These are phyloP conservation scores for Coptotermes formosanus DNA, from an alignment of 1,140 invertebrate genomes.

Conservation along the genomic window DNA sequence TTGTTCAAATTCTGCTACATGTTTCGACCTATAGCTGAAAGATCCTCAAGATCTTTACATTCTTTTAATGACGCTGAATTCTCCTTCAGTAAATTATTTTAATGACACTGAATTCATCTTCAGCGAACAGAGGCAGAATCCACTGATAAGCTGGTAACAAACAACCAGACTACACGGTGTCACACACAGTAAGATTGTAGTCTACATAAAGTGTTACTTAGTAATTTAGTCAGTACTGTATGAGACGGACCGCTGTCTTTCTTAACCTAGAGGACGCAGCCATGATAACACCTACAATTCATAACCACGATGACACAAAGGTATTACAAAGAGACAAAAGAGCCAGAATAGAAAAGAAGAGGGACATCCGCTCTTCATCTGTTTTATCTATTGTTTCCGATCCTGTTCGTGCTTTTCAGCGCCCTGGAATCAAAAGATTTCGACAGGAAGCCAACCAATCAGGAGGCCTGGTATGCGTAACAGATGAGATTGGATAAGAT, in stretches of 20 bases:
- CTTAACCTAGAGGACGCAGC: neutral
- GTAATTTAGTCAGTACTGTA: neutral
- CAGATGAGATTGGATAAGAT: neutral
- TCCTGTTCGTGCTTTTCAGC: neutral
- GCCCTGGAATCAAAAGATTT: neutral
- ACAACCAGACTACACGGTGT: too few species aligned
- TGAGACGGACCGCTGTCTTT: neutral
- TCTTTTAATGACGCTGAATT: too few species aligned
- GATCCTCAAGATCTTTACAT: too few species aligned
- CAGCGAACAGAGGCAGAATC: too few species aligned
- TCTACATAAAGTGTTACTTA: neutral
- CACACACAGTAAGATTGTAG: too few species aligned
- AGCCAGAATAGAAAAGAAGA: neutral
- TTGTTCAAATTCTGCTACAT: too few species aligned
- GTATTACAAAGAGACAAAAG: neutral
- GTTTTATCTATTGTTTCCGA: neutral
- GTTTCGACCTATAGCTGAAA: too few species aligned
- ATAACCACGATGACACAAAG: neutral
- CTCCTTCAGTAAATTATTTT: too few species aligned
- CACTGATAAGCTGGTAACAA: too few species aligned
- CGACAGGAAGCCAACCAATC: constrained; percentile 3
- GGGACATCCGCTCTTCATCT: neutral
- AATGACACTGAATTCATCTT: too few species aligned
- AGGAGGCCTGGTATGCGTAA: neutral
- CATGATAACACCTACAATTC: neutral